phyloP scores from a whole-genome alignment of 1,140 invertebrate species.

The Ostrea edulis region DNA sequence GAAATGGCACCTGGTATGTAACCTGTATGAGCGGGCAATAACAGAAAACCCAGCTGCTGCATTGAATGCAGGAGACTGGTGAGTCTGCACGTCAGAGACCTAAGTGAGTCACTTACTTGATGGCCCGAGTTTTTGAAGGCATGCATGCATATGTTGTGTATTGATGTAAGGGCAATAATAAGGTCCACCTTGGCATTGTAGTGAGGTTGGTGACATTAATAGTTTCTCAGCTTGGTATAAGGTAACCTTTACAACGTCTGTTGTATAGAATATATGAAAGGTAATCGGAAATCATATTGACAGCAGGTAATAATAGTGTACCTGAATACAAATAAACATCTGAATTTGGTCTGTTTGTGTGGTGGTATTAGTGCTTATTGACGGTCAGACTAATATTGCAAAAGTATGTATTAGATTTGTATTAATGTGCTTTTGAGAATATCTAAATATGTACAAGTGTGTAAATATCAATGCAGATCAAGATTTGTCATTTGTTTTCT shows the following conservation, averaged over 20 bases:
- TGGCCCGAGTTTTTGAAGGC: not conserved
- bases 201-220: constrained; percentile 23
- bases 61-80: not conserved
- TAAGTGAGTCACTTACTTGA: not conserved
- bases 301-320: not conserved
- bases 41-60: not conserved
- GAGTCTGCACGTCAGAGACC: not conserved
- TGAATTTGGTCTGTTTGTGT: not conserved
- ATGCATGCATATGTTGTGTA: constrained; percentile 9
- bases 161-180: not conserved
- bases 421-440: not conserved
- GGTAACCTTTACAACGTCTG: not conserved
- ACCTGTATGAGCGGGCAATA: not conserved
- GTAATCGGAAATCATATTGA: constrained; percentile 8
- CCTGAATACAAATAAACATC: not conserved
- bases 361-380: not conserved
- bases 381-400: not conserved
- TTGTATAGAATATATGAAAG: not conserved
- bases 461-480: not conserved
- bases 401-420: not conserved
- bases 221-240: not conserved
- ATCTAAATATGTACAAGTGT: not conserved
- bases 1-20: not conserved
- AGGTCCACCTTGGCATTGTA: not conserved
- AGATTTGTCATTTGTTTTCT: not conserved